phyloP scores from a whole-genome alignment of 1,140 invertebrate genomes.

The Drosophila seguyi region DNA sequence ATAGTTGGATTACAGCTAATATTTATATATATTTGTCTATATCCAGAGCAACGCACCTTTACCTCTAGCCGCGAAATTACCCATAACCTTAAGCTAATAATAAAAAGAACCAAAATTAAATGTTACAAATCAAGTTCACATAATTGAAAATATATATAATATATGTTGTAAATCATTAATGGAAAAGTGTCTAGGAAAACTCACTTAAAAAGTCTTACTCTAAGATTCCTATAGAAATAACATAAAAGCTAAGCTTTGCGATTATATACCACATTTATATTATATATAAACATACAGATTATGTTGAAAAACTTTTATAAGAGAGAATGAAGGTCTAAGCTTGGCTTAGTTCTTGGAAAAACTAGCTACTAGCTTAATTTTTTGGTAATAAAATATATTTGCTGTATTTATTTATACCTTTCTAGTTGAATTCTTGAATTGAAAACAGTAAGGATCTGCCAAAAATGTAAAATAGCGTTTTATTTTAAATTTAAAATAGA shows the following conservation, averaged over 20 bases:
- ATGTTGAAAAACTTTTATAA: no score
- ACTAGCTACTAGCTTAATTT: not conserved
- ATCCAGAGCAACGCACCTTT: slow-evolving; percentile 69
- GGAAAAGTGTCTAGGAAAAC: not conserved
- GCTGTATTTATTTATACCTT: slow-evolving; percentile 32
- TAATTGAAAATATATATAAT: slow-evolving; percentile 33
- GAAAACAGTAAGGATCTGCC: slow-evolving; percentile 42
- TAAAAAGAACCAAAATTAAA: slow-evolving; percentile 57
- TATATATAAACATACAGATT: no score
- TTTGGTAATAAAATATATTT: not conserved
- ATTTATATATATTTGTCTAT: slow-evolving; percentile 35
- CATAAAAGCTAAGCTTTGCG: not conserved
- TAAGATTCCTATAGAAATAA: not conserved
- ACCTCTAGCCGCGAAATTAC: slow-evolving; percentile 79
- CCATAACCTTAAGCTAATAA: slow-evolving; percentile 81
- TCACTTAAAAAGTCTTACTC: not conserved
- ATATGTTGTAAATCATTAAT: slow-evolving; percentile 12
- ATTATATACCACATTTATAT: slow-evolving; percentile 1
- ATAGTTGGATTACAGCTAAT: slow-evolving; percentile 28
- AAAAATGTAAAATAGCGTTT: not conserved
- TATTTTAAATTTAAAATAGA: not conserved
- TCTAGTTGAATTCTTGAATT: slow-evolving; percentile 55
- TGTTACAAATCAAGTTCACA: slow-evolving; percentile 51
- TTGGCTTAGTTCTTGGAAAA: not conserved
- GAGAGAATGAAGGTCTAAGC: no score